These are phyloP conservation scores for Cactoblastis cactorum DNA, from an alignment of 2,888 invertebrate species.

Conservation along the genomic window DNA sequence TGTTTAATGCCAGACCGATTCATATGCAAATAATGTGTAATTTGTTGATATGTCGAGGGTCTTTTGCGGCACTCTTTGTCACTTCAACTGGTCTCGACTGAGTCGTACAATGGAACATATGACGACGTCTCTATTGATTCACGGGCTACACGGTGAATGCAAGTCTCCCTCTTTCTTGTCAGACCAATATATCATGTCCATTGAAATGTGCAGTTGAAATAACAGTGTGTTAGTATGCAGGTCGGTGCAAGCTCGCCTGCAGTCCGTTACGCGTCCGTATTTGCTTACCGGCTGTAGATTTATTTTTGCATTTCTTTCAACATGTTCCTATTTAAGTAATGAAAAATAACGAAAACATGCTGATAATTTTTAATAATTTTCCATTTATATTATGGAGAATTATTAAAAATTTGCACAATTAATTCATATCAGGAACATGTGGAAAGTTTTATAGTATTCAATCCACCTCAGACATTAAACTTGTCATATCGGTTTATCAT, in stretches of 20 bases:
- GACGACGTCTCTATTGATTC: slow-evolving; percentile 65
- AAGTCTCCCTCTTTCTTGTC: slow-evolving; percentile 37
- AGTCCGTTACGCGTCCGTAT: slow-evolving; percentile 17
- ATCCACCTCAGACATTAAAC: too few species aligned
- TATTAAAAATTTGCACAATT: too few species aligned
- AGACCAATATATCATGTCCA: slow-evolving; percentile 57
- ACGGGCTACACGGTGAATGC: slow-evolving; percentile 44
- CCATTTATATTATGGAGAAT: too few species aligned
- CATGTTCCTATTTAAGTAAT: background rate
- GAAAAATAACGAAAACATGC: too few species aligned
- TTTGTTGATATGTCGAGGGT: slow-evolving; percentile 77
- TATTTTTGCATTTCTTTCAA: background rate
- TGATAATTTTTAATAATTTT: too few species aligned
- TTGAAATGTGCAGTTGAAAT: slow-evolving; percentile 60
- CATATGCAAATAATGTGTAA: slow-evolving; percentile 74
- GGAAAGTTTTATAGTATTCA: too few species aligned
- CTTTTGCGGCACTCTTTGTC: slow-evolving; percentile 73
- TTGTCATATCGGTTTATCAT: too few species aligned
- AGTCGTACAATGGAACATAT: slow-evolving; percentile 59
- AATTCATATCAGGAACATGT: too few species aligned
- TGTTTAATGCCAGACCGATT: slow-evolving; percentile 59
- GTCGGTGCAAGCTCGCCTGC: slow-evolving; percentile 19
- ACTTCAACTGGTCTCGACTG: slow-evolving; percentile 59
- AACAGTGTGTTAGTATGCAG: slow-evolving; percentile 47
- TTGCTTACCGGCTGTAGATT: slow-evolving; percentile 14